Evolutionary conservation across 30 jellyfish, hydroid and myxozoan genomes (phyloP).

Genomic region (Hydra vulgaris): DNA sequence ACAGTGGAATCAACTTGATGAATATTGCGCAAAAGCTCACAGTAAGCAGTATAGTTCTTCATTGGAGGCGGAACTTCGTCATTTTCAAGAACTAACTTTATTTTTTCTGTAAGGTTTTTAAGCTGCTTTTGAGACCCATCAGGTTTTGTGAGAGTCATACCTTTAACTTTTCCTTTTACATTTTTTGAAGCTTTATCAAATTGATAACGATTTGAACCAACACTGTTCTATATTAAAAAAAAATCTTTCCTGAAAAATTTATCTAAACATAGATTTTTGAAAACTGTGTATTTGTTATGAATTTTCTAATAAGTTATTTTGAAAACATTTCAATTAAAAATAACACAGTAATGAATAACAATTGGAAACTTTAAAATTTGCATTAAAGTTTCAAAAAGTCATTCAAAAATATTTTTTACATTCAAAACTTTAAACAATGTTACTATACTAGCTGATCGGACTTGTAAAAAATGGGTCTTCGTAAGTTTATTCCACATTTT

Average conservation of each 20-base stretch:
- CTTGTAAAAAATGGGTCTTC: too few relatives aligned
- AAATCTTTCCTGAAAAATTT: not conserved
- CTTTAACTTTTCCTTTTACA: conserved; percentile 10
- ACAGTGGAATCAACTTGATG: conserved; percentile 15
- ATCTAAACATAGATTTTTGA: not conserved
- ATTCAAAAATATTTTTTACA: too few relatives aligned
- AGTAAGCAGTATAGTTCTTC: conserved; percentile 14
- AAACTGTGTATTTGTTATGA: too few relatives aligned
- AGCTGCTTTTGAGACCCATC: conserved; percentile 11
- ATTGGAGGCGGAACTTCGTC: conserved; percentile 5
- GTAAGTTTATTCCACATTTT: too few relatives aligned
- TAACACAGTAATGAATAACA: too few relatives aligned
- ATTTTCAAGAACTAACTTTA: conserved; percentile 8
- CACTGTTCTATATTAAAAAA: not conserved
- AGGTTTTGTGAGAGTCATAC: conserved; percentile 9
- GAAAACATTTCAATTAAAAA: too few relatives aligned
- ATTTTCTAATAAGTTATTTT: too few relatives aligned
- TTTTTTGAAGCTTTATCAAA: not conserved
- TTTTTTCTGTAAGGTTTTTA: conserved; percentile 7
- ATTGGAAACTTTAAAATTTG: too few relatives aligned
- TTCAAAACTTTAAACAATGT: too few relatives aligned
- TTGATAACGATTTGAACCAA: conserved; percentile 13
- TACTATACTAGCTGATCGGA: too few relatives aligned
- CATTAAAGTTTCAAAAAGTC: too few relatives aligned
- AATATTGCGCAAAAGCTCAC: conserved; percentile 22